These are phyloP conservation scores for Staurois parvus DNA, from an alignment of 2,797 vertebrate species.

Conservation along the genomic window DNA sequence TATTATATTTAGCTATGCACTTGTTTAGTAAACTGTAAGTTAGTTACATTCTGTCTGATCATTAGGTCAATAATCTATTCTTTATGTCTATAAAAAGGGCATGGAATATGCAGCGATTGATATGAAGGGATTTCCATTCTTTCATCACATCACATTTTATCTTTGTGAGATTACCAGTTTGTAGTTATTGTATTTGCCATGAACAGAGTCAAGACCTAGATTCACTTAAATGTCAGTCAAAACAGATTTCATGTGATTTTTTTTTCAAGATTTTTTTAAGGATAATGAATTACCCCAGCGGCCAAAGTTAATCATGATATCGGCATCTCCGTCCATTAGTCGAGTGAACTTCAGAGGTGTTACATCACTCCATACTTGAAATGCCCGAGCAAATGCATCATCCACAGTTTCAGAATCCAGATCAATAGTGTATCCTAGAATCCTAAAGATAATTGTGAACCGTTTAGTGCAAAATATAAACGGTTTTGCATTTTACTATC, in stretches of 20 bases:
- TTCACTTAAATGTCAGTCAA: background rate
- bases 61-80: no score
- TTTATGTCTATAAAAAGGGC: no score
- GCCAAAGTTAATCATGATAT: conserved; percentile 98
- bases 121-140: no score
- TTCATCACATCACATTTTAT: no score
- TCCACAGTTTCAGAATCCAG: conserved; percentile 94
- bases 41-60: no score
- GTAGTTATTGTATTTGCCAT: background rate
- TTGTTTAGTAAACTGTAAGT: no score
- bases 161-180: background rate
- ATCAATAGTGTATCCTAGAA: conserved; percentile 90
- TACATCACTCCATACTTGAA: conserved; percentile 96
- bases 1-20: no score
- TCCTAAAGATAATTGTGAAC: conserved; percentile 75
- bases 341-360: conserved; percentile 89
- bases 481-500: background rate
- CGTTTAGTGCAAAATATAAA: background rate
- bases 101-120: no score
- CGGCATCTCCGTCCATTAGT: conserved; percentile 93
- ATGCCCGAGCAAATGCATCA: conserved; percentile 93
- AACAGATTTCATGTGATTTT: background rate
- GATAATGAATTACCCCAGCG: conserved; percentile 86
- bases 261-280: background rate
- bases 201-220: background rate